A percentile compares a stretch with the other conserved stretches of the same genome.
Evolutionary conservation across 2,113 vertebrate genomes (phyloP).

Genomic region (Platysternon megacephalum): DNA sequence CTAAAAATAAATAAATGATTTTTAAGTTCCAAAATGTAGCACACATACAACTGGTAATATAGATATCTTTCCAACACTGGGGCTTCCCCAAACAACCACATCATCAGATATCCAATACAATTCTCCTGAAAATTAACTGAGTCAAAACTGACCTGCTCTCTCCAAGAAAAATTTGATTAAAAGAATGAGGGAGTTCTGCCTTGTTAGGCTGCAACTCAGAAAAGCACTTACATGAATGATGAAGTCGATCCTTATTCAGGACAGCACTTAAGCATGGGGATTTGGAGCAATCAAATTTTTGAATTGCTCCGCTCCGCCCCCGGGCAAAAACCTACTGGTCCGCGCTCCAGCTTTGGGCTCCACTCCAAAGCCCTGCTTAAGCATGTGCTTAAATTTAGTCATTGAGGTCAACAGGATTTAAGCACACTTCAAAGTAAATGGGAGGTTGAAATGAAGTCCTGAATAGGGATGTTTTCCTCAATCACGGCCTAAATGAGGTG

Average conservation of each 20-base stretch:
- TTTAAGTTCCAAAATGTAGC: neutral
- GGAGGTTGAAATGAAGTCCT: neutral
- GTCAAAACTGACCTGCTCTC: neutral
- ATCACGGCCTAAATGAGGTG: neutral
- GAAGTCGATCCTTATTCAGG: neutral
- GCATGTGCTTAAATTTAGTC: neutral
- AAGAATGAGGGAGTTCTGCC: neutral
- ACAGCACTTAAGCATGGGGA: neutral
- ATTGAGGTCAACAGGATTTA: neutral
- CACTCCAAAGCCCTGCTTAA: neutral
- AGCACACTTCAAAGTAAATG: neutral
- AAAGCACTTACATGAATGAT: neutral
- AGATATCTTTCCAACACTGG: neutral
- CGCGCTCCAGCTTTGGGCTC: too few species aligned
- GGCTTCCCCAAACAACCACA: neutral
- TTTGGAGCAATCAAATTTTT: too few species aligned
- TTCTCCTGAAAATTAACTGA: neutral
- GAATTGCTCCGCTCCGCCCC: too few species aligned
- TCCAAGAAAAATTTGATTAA: neutral
- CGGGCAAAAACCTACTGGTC: too few species aligned
- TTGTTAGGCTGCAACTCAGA: neutral
- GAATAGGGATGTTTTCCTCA: neutral
- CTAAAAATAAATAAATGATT: rapidly evolving
- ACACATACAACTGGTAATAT: rapidly evolving
- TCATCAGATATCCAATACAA: neutral